Evolutionary conservation across 2,113 vertebrate genomes (phyloP), one percentile per base, ranked within the genome.

Genomic region (Oncorhynchus keta): DNA sequence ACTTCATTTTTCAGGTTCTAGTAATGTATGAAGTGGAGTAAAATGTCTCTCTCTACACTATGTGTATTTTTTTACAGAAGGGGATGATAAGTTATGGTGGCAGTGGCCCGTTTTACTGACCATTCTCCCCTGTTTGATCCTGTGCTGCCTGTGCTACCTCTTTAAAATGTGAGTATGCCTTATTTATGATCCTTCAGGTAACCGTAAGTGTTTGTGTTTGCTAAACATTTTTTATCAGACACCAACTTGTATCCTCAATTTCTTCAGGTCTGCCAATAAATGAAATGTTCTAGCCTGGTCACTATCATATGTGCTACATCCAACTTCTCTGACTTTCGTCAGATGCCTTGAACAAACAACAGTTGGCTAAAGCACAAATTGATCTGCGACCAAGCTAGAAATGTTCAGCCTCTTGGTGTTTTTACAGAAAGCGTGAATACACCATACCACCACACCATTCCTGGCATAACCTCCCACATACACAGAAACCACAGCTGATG

Each of bases 381-480:
- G 59, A 48, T 61, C 14, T 78, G 6, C 76, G 61, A 48, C 18
- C 61, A 64, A 22, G 51, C 51, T 55, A 18, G 39, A 22, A 64
- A 45, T 39, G 32, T 11, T n/a, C 30, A 20, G 6, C 20, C 32
- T 32, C 35, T 45, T 55, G 24, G n/a, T 14, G 7, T 45, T 45
- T 13, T 68, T 85, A 83, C 76, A 45, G 78, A 78, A 82, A 61
- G 71, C 80, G 74, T 83, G 14, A 11, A 45, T 12, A 5, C 51
- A 51, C 14, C 4, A 39, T 28, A 70, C 69, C n/a, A n/a, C n/a
- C n/a, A n/a, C n/a, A n/a, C 61, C 79, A 74, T 90, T 87, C 81
- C 83, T 87, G 83, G 79, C 79, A 89, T 78, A 77, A 20, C 89
- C 89, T 89, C 91, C 90, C 73, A 91, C 91, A 64, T 86, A 30